phyloP scores from a whole-genome alignment of 2,797 vertebrate genomes.

The Zenarchopterus dispar region DNA sequence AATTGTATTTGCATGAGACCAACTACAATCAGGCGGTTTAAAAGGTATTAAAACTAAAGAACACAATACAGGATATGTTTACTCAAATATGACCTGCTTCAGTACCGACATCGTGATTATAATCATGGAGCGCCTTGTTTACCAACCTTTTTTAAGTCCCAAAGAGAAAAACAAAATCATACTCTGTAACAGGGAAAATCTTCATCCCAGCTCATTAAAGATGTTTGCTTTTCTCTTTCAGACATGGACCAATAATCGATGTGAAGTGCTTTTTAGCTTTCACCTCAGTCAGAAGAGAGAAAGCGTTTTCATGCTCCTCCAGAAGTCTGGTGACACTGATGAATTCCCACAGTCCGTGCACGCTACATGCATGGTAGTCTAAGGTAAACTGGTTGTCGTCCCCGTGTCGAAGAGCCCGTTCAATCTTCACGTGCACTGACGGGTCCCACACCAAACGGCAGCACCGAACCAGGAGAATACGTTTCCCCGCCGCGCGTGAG shows the following conservation, averaged over 20 bases:
- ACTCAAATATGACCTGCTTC: too few species aligned
- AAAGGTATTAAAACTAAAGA: too few species aligned
- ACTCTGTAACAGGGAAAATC: too few species aligned
- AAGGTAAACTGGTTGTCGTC: conserved; percentile 25
- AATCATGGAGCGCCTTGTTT: too few species aligned
- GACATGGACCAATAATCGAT: conserved; percentile 41
- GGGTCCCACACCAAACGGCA: conserved; percentile 53
- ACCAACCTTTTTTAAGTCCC: too few species aligned
- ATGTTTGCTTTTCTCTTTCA: conserved; percentile 17
- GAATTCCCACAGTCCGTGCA: conserved; percentile 15
- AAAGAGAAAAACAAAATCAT: too few species aligned
- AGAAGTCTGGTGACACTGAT: conserved; percentile 43
- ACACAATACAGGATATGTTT: too few species aligned
- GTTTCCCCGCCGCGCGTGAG: conserved; percentile 54
- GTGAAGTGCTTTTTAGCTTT: conserved; percentile 49
- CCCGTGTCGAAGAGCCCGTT: conserved; percentile 24
- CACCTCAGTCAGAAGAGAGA: conserved; percentile 22
- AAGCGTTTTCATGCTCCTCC: too few species aligned
- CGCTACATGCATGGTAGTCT: conserved; percentile 7
- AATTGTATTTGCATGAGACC: too few species aligned
- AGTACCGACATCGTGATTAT: too few species aligned
- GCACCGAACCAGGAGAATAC: conserved; percentile 75
- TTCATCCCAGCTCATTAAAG: conserved; percentile 39
- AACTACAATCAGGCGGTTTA: too few species aligned
- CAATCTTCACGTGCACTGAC: conserved; percentile 41